phyloP scores from a whole-genome alignment of 2,113 vertebrate genomes.

The Electrona antarctica region DNA sequence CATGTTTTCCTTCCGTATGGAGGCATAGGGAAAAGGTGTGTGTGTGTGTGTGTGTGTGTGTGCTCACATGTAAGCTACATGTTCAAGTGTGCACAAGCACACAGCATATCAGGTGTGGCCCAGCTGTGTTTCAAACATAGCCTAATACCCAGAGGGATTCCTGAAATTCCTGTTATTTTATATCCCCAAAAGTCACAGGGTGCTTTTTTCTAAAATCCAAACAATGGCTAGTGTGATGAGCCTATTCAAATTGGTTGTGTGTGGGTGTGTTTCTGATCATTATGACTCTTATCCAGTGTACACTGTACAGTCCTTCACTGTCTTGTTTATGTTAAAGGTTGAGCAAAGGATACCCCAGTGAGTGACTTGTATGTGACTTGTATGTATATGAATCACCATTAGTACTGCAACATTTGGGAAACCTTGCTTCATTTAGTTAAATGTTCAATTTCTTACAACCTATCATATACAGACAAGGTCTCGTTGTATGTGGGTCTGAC shows the following conservation, averaged over 20 bases:
- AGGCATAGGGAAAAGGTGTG: constrained; percentile 29
- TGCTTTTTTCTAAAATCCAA: constrained; percentile 27
- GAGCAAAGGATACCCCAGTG: background rate
- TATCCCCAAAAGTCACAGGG: constrained; percentile 24
- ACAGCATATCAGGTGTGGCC: constrained; percentile 44
- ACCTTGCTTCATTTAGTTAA: background rate
- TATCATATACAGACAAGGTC: background rate
- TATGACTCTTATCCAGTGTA: constrained; percentile 7
- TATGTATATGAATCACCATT: background rate
- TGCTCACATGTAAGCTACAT: background rate
- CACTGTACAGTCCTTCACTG: too few species aligned
- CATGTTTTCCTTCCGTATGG: constrained; percentile 48
- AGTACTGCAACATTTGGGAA: background rate
- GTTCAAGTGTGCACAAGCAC: constrained; percentile 18
- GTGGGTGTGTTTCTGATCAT: background rate
- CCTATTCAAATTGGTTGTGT: too few species aligned
- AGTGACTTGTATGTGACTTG: too few species aligned
- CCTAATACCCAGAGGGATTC: background rate
- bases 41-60: background rate
- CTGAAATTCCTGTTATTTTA: background rate
- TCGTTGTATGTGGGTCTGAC: too few species aligned
- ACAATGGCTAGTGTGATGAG: background rate
- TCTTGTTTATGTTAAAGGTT: constrained; percentile 1
- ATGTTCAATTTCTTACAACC: background rate
- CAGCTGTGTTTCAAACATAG: constrained; percentile 35